Conservation (phyloP, 2,113 vertebrate genomes). For the Hippoglossus stenolepis region DNA sequence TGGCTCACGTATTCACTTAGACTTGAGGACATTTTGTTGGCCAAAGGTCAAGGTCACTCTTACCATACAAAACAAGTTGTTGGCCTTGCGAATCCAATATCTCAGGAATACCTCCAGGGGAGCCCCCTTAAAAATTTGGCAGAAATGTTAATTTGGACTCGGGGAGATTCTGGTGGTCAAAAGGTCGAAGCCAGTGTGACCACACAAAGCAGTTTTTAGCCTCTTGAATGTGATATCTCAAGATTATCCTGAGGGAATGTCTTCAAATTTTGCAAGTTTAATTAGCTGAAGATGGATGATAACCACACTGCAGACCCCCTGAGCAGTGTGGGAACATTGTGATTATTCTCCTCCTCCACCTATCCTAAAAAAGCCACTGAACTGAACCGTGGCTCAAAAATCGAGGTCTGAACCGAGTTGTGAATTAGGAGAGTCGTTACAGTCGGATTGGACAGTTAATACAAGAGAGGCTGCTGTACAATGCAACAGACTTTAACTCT, state of each 20-base stretch:
- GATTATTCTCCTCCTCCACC: background rate
- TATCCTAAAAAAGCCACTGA: background rate
- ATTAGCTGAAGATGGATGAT: background rate
- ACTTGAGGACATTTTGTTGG: background rate
- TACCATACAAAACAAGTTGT: background rate
- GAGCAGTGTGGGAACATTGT: background rate
- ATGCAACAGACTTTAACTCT: slow-evolving; percentile 36
- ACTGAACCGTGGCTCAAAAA: background rate
- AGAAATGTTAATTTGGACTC: background rate
- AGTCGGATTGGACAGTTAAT: too few species aligned
- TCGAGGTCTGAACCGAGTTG: background rate
- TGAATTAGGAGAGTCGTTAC: background rate
- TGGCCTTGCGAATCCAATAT: background rate
- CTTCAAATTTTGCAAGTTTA: background rate
- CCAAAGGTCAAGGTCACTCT: background rate
- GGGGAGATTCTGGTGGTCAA: background rate
- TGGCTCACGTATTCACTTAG: background rate
- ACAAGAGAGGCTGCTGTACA: background rate
- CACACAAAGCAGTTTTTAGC: background rate
- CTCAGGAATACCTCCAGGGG: background rate
- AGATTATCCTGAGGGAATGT: background rate
- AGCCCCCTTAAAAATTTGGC: background rate
- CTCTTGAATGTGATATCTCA: background rate
- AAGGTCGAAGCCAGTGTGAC: background rate
- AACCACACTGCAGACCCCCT: background rate